Evolutionary conservation across 2,113 vertebrate genomes (phyloP).

Genomic region (Ondatra zibethicus): DNA sequence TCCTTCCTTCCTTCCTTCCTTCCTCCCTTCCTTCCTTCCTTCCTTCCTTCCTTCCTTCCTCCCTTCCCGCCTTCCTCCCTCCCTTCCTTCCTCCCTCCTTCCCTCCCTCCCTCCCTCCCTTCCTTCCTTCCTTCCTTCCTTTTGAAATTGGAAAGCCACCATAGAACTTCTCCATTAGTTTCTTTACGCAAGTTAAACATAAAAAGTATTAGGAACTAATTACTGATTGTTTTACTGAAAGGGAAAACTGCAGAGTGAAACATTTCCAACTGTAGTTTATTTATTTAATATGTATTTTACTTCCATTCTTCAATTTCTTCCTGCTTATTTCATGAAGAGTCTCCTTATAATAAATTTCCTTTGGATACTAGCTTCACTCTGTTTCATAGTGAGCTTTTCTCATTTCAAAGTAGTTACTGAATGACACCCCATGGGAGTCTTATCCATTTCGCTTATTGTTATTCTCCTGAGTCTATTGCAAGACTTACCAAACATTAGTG

Average conservation of each 20-base stretch:
- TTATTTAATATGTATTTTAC: neutral
- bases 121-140: neutral
- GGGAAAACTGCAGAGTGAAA: neutral
- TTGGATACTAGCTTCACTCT: neutral
- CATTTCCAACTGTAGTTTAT: neutral
- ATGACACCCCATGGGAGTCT: neutral
- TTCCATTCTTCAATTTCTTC: neutral
- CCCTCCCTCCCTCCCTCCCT: neutral
- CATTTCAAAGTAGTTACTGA: neutral
- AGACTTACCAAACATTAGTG: neutral
- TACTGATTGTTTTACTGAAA: neutral
- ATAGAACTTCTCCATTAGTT: neutral
- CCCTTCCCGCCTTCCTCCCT: too few relatives aligned
- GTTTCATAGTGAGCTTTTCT: conserved; percentile 22
- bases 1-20: too few relatives aligned
- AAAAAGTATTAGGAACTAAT: neutral
- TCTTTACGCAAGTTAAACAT: neutral
- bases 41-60: too few relatives aligned
- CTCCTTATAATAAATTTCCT: neutral
- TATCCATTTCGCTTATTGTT: neutral
- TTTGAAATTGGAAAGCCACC: neutral
- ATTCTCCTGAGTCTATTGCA: neutral
- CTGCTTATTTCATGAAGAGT: neutral
- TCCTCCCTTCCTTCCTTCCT: too few relatives aligned
- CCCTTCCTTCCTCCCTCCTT: too few relatives aligned